Evolutionary conservation across 2,797 vertebrate genomes (phyloP).

Genomic region (Siniperca scherzeri): DNA sequence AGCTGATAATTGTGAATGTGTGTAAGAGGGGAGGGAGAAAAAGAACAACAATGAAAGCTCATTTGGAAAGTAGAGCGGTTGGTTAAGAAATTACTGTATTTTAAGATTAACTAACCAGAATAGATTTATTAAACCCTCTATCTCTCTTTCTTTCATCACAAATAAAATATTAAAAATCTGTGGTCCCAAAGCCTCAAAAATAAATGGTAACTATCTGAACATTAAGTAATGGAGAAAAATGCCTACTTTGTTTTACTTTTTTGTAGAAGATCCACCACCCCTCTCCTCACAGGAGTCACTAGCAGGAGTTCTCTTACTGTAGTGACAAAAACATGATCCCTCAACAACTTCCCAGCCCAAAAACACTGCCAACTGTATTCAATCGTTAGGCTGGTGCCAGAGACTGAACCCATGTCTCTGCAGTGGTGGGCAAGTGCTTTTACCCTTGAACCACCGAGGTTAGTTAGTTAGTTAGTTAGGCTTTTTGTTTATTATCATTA

Average conservation of each 20-base stretch:
- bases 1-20: neutral
- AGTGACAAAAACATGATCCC: neutral
- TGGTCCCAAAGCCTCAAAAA: neutral
- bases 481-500: slow-evolving; percentile 20
- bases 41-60: neutral
- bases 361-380: neutral
- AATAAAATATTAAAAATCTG: neutral
- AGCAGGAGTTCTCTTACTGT: neutral
- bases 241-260: neutral
- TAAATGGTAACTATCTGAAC: neutral
- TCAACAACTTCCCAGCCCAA: neutral
- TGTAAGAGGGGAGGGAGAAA: neutral
- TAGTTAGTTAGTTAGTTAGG: too few relatives aligned
- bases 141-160: neutral
- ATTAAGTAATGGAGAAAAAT: neutral
- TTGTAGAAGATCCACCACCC: neutral
- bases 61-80: neutral
- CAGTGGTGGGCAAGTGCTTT: neutral
- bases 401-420: neutral
- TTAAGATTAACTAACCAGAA: slow-evolving; percentile 16
- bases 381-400: neutral
- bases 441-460: too few relatives aligned
- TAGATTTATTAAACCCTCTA: slow-evolving; percentile 7
- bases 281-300: neutral
- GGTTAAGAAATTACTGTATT: slow-evolving; percentile 13